Conservation (phyloP, 1,140 invertebrate genomes). For the Eriocheir sinensis region DNA sequence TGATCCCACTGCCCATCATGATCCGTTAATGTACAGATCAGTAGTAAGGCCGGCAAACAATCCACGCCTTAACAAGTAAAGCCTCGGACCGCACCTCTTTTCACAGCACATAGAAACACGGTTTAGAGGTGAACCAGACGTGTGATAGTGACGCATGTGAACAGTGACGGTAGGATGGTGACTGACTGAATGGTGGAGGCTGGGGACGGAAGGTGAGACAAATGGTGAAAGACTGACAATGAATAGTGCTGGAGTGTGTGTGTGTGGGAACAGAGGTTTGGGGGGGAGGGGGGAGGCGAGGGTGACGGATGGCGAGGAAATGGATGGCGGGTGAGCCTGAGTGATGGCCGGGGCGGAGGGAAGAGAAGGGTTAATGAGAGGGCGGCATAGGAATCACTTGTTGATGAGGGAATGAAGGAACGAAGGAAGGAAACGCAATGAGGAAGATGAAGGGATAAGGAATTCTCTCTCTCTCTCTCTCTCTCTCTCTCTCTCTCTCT, state of each 20-base stretch:
- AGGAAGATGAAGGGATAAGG: neutral
- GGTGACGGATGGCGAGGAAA: slow-evolving; percentile 36
- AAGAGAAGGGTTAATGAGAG: neutral
- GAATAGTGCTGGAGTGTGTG: neutral
- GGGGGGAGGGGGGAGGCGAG: neutral
- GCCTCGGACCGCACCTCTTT: neutral
- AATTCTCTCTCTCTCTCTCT: neutral
- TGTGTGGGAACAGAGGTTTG: neutral
- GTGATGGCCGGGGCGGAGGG: neutral
- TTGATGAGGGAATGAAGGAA: slow-evolving; percentile 24
- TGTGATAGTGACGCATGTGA: neutral
- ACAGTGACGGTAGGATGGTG: neutral
- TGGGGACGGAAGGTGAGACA: no score
- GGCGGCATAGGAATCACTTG: neutral
- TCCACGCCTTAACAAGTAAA: no score
- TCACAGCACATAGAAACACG: neutral
- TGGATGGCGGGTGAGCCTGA: neutral
- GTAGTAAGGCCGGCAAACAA: no score
- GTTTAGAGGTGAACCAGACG: neutral
- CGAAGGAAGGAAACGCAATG: neutral
- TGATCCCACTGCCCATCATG: no score
- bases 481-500: neutral
- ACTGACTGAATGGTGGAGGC: neutral
- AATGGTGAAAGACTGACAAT: slow-evolving; percentile 14
- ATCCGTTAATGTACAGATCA: no score